Base-by-base conservation (phyloP, 2,113 vertebrate genomes). In the Phoxinus phoxinus region DNA sequence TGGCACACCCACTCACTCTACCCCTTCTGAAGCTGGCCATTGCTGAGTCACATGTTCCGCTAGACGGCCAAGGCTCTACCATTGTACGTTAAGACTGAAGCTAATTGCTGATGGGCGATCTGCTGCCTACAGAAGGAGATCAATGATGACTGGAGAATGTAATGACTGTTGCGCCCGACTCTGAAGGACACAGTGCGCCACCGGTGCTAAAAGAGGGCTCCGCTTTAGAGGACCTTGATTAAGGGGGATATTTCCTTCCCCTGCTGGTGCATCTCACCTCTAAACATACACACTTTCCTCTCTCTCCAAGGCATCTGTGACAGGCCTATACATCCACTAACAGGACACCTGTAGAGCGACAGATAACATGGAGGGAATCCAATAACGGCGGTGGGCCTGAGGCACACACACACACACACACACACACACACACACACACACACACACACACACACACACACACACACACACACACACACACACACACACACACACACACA, bases 151-250 rank as follows among this genome's bases (percentile, higher is more conserved):
- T 30, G 48, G 41, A 65, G 61, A 67, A 72, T 83, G 37, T 87
- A 87, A 88, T 75, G 86, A 81, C 72, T 85, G 65, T 84, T 46
- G 82, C 48, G 82, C 48, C 79, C 48, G 85, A 72, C 80, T 76
- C 81, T 56, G 46, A 86, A 69, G 81, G 78, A 84, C 61, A 84
- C 23, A 84, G 71, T 74, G 81, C 86, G 83, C 67, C 81, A 72
- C 46, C 10, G 37, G 56, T 77, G 76, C 84, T 87, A 83, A 89
- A 85, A 69, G 58, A 61, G 46, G 82, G 23, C 83, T 63, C 48
- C 48, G 17, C 44, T 44, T 77, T 27, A 74, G 75, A 84, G 48
- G 35, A 32, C 41, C 46, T 77, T 87, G 83, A 87, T 87, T 87
- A 67, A 87, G 59, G 61, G 46, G 53, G 63, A 73, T 82, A 59